Percentiles rank a stretch among this genome's conserved stretches.
phyloP scores from a whole-genome alignment of 2,113 vertebrate genomes.

The Rhipidura dahli region DNA sequence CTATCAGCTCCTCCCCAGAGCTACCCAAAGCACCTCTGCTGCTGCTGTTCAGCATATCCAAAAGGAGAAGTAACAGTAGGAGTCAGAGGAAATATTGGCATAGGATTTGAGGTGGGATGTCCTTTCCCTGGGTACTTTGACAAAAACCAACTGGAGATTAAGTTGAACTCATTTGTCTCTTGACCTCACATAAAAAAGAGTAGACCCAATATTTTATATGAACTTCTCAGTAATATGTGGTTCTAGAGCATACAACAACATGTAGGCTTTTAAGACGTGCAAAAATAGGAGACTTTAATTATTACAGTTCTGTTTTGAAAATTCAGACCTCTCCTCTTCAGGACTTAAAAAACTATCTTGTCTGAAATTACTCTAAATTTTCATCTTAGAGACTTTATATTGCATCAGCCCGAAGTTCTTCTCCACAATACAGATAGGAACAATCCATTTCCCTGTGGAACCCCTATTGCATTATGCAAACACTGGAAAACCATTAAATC shows the following conservation, averaged over 20 bases:
- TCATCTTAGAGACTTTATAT: not conserved
- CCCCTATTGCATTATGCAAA: not conserved
- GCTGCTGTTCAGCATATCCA: not conserved
- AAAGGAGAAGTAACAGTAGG: not conserved
- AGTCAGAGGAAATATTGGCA: not conserved
- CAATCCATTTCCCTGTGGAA: not conserved
- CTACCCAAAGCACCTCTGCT: not conserved
- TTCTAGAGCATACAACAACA: not conserved
- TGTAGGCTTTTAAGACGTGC: not conserved
- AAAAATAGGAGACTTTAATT: not conserved
- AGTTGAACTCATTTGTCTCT: not conserved
- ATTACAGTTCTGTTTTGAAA: not conserved
- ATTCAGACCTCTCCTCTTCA: not conserved
- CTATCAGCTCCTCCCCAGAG: not conserved
- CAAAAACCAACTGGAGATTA: not conserved
- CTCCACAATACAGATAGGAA: not conserved
- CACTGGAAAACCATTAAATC: not conserved
- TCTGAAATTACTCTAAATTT: not conserved
- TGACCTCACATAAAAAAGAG: not conserved
- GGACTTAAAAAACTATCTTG: not conserved
- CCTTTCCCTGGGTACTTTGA: not conserved
- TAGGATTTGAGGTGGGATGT: not conserved
- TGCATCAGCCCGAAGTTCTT: not conserved
- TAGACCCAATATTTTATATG: rapidly evolving
- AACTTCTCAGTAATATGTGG: not conserved